Conservation (phyloP, 2,888 invertebrate species). For the Ophioninae sp. region DNA sequence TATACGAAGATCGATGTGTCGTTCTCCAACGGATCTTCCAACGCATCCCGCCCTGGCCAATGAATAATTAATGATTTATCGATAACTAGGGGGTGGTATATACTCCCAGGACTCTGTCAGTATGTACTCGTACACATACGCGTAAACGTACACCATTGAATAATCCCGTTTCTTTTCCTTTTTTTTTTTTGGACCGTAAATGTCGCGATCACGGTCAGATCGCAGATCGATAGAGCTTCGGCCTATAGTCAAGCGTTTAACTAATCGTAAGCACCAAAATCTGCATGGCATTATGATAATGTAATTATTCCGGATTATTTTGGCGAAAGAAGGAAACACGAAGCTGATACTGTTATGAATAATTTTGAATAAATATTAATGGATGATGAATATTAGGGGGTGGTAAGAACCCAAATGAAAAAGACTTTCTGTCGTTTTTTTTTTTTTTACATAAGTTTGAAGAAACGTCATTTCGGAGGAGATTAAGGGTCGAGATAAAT, state of each 20-base stretch:
- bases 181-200: not conserved
- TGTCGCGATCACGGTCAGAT: constrained; percentile 2
- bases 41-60: constrained; percentile 53
- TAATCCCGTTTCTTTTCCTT: not conserved
- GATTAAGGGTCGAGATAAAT: no score
- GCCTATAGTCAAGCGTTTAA: not conserved
- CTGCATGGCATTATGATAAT: constrained; percentile 13
- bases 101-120: constrained; percentile 14
- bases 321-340: not conserved
- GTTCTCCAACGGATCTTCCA: constrained; percentile 52
- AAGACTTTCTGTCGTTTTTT: not conserved
- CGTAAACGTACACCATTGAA: not conserved
- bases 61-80: constrained; percentile 70
- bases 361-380: not conserved
- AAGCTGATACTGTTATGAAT: not conserved
- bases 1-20: constrained; percentile 17
- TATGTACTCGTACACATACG: not conserved
- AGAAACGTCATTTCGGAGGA: no score
- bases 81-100: constrained; percentile 55
- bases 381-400: not conserved
- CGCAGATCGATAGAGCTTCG: not conserved
- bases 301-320: not conserved
- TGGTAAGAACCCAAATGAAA: not conserved
- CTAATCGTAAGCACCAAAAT: not conserved
- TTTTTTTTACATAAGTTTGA: no score